Base-by-base conservation (phyloP, 2,888 invertebrate species). In the Pimpla rufipes region DNA sequence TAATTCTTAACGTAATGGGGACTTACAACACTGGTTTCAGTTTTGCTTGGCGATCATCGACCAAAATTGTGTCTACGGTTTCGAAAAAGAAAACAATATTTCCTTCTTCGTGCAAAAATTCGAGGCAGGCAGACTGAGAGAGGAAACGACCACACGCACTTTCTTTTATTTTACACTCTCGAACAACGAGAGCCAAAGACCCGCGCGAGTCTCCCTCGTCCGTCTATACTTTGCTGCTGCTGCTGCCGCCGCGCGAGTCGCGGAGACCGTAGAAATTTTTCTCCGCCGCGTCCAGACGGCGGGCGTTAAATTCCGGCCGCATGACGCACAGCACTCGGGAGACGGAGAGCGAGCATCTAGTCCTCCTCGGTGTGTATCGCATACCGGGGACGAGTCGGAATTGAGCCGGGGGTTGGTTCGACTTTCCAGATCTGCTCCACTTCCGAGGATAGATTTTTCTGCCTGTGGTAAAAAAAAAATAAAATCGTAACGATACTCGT, bases 271-370 rank as follows among this genome's bases (percentile, higher is more conserved):
- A 82, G 74, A 67, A n/a, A 76, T 82, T 81, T 85, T 84, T 83
- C 86, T 85, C 81, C 73, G 80, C 76, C 79, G 83, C 85, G 74
- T 68, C 86, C 85, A 73, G 74, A 80, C 79, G 83, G 83, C 86
- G 85, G 89, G 90, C 90, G 90, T 91, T 90, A 90, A 91, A 92
- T 92, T 92, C 91, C 91, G 88, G 87, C 87, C 88, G 88, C 89
- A 89, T 92, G 91, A 92, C 91, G 91, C 91, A 83, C 73, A 40
- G 88, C 88, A 84, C 47, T 66, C n/a, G 64, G 18, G 21, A 35
- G 70, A 77, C 16, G 62, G 57, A 40, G 55, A 47, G 23, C 71
- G 35, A n/a, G n/a, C n/a, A n/a, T n/a, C 70, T 74, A n/a, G 82
- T 86, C 68, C 70, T 66, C 45, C 52, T 67, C 55, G 52, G 57